These are phyloP conservation scores for Tuberolachnus salignus DNA, from an alignment of 2,888 invertebrate species.

Conservation along the genomic window DNA sequence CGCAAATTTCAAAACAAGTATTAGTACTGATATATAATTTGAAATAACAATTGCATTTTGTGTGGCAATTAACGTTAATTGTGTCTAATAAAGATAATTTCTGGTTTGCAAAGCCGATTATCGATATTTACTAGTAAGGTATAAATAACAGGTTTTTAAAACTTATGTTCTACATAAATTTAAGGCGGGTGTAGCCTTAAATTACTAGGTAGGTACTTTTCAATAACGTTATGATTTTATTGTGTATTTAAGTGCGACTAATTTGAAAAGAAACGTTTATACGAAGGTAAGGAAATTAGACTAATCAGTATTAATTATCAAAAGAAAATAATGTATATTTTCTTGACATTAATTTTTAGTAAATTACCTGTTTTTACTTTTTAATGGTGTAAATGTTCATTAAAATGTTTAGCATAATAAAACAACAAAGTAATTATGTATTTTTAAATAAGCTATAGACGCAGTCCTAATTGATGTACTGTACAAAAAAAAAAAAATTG, in stretches of 20 bases:
- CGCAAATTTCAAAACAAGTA: too few relatives aligned
- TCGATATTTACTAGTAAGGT: too few relatives aligned
- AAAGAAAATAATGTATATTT: slow-evolving; percentile 17
- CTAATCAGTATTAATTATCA: slow-evolving; percentile 28
- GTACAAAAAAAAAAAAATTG: slow-evolving; percentile 27
- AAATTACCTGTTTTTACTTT: slow-evolving; percentile 30
- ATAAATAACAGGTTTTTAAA: too few relatives aligned
- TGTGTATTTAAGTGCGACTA: slow-evolving; percentile 10
- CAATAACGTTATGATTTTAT: not conserved
- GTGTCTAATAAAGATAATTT: too few relatives aligned
- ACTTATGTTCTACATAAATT: too few relatives aligned
- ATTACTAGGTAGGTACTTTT: too few relatives aligned
- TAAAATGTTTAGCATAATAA: slow-evolving; percentile 41
- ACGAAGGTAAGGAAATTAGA: slow-evolving; percentile 14
- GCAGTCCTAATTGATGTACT: slow-evolving; percentile 21
- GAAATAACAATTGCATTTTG: too few relatives aligned
- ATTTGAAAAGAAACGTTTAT: slow-evolving; percentile 22
- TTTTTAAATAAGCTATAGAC: slow-evolving; percentile 17
- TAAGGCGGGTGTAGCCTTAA: too few relatives aligned
- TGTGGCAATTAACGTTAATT: too few relatives aligned
- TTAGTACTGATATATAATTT: too few relatives aligned
- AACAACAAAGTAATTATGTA: slow-evolving; percentile 29
- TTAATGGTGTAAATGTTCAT: slow-evolving; percentile 37
- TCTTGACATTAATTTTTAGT: slow-evolving; percentile 29
- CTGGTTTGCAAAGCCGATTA: too few relatives aligned